Conservation (phyloP, 2,797 vertebrate species). For the Fratercula arctica region DNA sequence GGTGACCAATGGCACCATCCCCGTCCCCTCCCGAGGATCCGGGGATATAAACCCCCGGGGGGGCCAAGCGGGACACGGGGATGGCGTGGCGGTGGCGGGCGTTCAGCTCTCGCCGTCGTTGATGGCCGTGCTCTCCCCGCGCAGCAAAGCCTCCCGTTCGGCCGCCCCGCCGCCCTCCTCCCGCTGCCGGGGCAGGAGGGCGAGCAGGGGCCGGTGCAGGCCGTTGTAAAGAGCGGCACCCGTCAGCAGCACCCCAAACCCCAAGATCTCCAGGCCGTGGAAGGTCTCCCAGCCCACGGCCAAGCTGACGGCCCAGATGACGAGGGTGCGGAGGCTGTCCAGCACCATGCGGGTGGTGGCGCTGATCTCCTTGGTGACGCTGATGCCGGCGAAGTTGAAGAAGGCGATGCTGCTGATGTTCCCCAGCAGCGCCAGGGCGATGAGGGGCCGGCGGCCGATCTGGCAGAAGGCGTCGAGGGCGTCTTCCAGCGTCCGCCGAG, state of each 20-base stretch:
- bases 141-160: slow-evolving; percentile 64
- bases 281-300: slow-evolving; percentile 90
- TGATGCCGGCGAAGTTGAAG: slow-evolving; percentile 96
- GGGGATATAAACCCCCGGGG: no score
- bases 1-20: no score
- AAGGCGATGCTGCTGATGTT: slow-evolving; percentile 95
- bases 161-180: not conserved
- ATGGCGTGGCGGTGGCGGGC: not conserved
- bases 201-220: slow-evolving; percentile 84
- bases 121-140: not conserved
- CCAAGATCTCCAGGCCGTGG: slow-evolving; percentile 87
- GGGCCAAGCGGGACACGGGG: no score
- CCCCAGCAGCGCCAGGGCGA: slow-evolving; percentile 85
- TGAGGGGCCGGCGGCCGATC: slow-evolving; percentile 84
- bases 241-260: slow-evolving; percentile 85
- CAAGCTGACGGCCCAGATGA: slow-evolving; percentile 91
- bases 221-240: slow-evolving; percentile 90
- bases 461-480: slow-evolving; percentile 92
- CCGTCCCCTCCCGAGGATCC: no score
- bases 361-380: slow-evolving; percentile 95
- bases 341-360: slow-evolving; percentile 97
- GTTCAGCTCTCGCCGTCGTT: not conserved
- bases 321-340: slow-evolving; percentile 91
- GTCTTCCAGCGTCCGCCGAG: slow-evolving; percentile 85
- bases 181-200: slow-evolving; percentile 67